Evolutionary conservation across 2,113 vertebrate species (phyloP).

Genomic region (Triplophysa rosa): DNA sequence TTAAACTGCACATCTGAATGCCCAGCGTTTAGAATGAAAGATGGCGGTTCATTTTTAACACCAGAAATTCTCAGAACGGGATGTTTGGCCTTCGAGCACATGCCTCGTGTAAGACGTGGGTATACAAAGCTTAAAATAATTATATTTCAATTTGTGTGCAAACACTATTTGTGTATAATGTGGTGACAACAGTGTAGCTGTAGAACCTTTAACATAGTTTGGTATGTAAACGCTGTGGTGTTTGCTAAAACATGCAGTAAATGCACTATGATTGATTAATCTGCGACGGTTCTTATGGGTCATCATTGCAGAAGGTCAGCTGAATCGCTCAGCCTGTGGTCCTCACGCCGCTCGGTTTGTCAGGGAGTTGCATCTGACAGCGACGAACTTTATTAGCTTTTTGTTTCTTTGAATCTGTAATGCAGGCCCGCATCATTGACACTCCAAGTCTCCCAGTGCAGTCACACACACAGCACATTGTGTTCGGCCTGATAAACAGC

Average conservation of each 20-base stretch:
- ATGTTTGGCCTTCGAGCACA: constrained; percentile 65
- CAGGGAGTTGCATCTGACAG: constrained; percentile 29
- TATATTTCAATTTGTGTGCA: constrained; percentile 20
- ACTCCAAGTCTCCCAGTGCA: constrained; percentile 14
- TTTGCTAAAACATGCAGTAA: constrained; percentile 29
- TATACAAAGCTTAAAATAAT: constrained; percentile 36
- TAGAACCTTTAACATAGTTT: constrained; percentile 32
- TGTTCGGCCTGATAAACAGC: constrained; percentile 51
- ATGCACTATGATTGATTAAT: constrained; percentile 32
- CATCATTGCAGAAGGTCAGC: constrained; percentile 37
- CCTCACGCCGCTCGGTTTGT: not conserved
- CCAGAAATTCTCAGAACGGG: constrained; percentile 63
- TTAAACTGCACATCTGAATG: constrained; percentile 55
- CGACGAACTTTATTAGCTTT: constrained; percentile 45
- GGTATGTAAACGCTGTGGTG: constrained; percentile 28
- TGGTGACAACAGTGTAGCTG: not conserved
- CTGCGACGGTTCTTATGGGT: constrained; percentile 37
- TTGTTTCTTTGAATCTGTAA: constrained; percentile 45
- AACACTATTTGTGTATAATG: not conserved
- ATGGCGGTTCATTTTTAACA: constrained; percentile 70
- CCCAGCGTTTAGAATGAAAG: constrained; percentile 71
- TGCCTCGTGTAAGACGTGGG: not conserved
- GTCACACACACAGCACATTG: constrained; percentile 44
- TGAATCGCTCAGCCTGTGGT: constrained; percentile 37
- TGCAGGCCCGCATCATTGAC: constrained; percentile 39